These are phyloP conservation scores for Drosophila ochracea DNA, from an alignment of 2,888 invertebrate species.

Conservation along the genomic window DNA sequence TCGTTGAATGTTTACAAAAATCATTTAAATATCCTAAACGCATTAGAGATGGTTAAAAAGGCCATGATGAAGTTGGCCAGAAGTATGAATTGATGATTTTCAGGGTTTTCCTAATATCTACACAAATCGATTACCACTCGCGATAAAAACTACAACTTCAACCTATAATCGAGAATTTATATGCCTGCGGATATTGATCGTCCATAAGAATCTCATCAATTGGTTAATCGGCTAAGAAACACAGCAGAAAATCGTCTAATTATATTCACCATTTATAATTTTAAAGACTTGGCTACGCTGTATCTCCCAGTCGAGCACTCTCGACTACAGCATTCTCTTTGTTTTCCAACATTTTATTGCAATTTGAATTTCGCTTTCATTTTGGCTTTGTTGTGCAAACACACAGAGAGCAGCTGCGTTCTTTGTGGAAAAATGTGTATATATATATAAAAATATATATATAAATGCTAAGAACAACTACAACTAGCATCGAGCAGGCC, in stretches of 20 bases:
- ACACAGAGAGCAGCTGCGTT: background rate
- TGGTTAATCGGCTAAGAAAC: background rate
- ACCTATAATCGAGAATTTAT: background rate
- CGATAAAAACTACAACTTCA: background rate
- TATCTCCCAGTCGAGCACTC: background rate
- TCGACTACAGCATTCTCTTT: background rate
- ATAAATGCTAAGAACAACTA: slow-evolving; percentile 17
- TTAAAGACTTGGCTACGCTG: background rate
- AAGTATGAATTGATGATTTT: background rate
- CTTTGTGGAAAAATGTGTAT: background rate
- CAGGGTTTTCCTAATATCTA: background rate
- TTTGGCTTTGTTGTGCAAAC: slow-evolving; percentile 18
- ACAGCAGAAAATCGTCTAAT: background rate
- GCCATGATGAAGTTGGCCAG: background rate
- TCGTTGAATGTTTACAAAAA: no score
- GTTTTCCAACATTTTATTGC: slow-evolving; percentile 6
- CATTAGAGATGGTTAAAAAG: no score
- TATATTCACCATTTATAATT: background rate
- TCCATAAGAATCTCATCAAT: background rate
- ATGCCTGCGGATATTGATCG: background rate
- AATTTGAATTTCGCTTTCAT: slow-evolving; percentile 49
- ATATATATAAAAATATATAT: no score
- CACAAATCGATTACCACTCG: background rate
- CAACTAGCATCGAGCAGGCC: background rate
- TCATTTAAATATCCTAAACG: no score